These are phyloP conservation scores for Drosophila gaucha DNA, from an alignment of 2,888 invertebrate species.

Conservation along the genomic window DNA sequence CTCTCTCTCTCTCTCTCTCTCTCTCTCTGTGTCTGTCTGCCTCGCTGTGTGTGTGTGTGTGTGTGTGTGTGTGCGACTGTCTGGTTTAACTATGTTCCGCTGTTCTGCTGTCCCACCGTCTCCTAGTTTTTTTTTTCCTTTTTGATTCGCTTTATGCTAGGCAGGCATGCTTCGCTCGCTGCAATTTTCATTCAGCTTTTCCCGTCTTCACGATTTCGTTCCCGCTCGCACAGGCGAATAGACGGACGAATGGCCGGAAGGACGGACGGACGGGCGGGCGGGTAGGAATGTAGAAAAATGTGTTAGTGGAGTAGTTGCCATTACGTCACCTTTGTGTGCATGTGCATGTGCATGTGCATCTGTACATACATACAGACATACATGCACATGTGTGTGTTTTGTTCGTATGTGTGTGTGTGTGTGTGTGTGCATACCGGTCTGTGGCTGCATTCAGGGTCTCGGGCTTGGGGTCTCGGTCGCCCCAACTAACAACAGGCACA, in stretches of 20 bases:
- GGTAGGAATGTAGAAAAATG: conserved; percentile 84
- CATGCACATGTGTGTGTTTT: conserved; percentile 10
- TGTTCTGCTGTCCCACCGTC: conserved; percentile 10
- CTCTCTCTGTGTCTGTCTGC: conserved; percentile 15
- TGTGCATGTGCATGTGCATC: conserved; percentile 31
- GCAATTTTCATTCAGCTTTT: conserved; percentile 61
- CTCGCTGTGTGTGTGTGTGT: conserved; percentile 11
- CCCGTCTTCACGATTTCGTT: conserved; percentile 31
- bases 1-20: conserved; percentile 12
- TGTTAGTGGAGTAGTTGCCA: conserved; percentile 85
- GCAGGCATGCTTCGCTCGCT: conserved; percentile 34
- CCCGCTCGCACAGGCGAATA: conserved; percentile 16
- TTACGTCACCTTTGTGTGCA: conserved; percentile 82
- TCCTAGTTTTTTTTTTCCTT: conserved; percentile 21
- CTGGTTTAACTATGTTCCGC: conserved; percentile 4
- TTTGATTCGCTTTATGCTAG: conserved; percentile 30
- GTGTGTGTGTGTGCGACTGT: conserved; percentile 12
- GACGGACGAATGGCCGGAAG: conserved; percentile 5
- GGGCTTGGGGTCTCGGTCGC: conserved; percentile 67
- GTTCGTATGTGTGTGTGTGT: conserved; percentile 6
- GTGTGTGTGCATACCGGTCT: conserved; percentile 39
- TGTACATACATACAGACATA: conserved; percentile 20
- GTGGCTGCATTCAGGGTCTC: conserved; percentile 59
- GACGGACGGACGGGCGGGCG: conserved; percentile 27
- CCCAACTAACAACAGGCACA: conserved; percentile 44